phyloP scores from a whole-genome alignment of 2,797 vertebrate genomes.

The Geotria australis region DNA sequence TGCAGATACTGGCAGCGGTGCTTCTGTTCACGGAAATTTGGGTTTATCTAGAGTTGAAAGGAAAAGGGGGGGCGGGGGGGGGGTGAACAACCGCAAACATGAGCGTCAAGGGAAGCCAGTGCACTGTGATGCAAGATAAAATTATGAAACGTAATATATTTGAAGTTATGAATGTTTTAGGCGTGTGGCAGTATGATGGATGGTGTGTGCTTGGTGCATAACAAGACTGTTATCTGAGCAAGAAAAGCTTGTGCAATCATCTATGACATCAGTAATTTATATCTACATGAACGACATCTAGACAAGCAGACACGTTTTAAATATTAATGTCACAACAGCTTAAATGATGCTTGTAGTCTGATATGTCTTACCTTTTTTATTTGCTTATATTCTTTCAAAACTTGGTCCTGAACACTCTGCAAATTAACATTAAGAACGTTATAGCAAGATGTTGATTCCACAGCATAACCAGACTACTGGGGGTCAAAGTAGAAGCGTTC shows the following conservation, averaged over 20 bases:
- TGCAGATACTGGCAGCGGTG: conserved; percentile 97
- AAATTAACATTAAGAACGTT: conserved; percentile 2
- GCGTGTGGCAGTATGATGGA: too few species aligned
- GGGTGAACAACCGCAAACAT: neutral
- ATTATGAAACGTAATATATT: neutral
- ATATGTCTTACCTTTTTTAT: conserved; percentile 54
- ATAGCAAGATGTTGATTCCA: too few species aligned
- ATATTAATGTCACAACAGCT: too few species aligned
- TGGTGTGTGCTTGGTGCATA: too few species aligned
- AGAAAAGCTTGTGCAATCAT: too few species aligned
- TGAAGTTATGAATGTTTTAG: too few species aligned
- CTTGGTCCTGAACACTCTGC: conserved; percentile 88
- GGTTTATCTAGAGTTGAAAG: conserved; percentile 34
- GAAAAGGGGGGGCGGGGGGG: neutral
- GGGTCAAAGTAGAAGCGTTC: too few species aligned
- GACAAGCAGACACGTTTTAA: too few species aligned
- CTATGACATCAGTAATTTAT: too few species aligned
- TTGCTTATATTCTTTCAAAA: conserved; percentile 85
- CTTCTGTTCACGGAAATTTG: conserved; percentile 91
- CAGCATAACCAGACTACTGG: too few species aligned
- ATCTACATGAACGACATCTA: too few species aligned
- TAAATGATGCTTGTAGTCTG: neutral
- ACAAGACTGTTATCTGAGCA: too few species aligned
- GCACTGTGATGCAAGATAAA: neutral
- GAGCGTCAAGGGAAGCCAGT: neutral